phyloP scores from a whole-genome alignment of 2,797 vertebrate species.

The Dryobates pubescens region DNA sequence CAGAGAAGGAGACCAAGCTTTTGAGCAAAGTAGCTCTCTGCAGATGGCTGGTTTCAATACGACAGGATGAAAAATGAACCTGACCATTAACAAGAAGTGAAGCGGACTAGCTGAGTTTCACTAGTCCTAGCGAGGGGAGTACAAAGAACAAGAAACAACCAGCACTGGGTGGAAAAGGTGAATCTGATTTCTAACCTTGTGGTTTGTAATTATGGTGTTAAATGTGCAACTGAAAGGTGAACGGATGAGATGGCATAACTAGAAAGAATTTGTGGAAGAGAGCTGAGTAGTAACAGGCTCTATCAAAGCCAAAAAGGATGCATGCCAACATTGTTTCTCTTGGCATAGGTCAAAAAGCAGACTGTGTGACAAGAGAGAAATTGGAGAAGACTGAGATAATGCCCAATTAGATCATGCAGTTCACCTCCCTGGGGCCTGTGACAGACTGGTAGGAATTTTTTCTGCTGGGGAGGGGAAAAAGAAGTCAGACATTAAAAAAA shows the following conservation, averaged over 20 bases:
- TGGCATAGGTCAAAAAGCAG: slow-evolving; percentile 70
- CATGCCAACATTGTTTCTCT: slow-evolving; percentile 69
- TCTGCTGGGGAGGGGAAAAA: neutral
- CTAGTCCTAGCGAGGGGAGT: neutral
- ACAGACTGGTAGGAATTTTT: slow-evolving; percentile 36
- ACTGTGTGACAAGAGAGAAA: slow-evolving; percentile 67
- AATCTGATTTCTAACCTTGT: slow-evolving; percentile 33
- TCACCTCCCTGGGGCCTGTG: slow-evolving; percentile 49
- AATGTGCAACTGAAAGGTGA: slow-evolving; percentile 38
- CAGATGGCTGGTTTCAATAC: slow-evolving; percentile 1
- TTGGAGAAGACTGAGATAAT: slow-evolving; percentile 66
- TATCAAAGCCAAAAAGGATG: slow-evolving; percentile 60
- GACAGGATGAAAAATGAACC: slow-evolving; percentile 15
- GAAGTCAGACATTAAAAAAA: neutral
- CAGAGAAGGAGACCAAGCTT: slow-evolving; percentile 7
- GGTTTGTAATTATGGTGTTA: slow-evolving; percentile 24
- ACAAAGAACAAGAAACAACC: slow-evolving; percentile 28
- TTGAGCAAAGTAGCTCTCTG: slow-evolving; percentile 21
- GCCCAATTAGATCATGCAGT: slow-evolving; percentile 69
- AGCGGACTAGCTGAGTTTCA: neutral
- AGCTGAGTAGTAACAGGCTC: slow-evolving; percentile 62
- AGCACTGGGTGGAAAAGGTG: slow-evolving; percentile 10
- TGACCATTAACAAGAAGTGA: neutral
- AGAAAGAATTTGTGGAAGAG: slow-evolving; percentile 52
- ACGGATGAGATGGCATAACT: slow-evolving; percentile 53